Conservation (phyloP, 2,797 vertebrate species). For the Fistularia tabacaria region DNA sequence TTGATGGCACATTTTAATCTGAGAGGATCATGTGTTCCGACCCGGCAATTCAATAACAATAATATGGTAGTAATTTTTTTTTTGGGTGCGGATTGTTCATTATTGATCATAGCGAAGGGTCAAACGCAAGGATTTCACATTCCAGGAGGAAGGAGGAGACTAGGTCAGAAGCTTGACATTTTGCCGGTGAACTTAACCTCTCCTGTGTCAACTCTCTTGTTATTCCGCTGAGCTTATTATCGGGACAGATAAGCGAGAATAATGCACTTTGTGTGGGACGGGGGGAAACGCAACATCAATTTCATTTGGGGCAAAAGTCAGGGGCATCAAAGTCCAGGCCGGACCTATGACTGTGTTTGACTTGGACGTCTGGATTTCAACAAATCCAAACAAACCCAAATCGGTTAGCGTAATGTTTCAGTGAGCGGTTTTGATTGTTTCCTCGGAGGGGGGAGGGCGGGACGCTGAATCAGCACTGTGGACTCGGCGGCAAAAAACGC, state of each 20-base stretch:
- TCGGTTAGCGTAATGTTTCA: constrained; percentile 8
- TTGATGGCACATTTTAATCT: constrained; percentile 71
- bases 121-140: neutral
- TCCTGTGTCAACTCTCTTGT: constrained; percentile 10
- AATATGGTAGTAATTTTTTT: constrained; percentile 59
- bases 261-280: constrained; percentile 44
- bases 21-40: constrained; percentile 80
- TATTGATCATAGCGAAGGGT: neutral
- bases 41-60: constrained; percentile 76
- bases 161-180: constrained; percentile 63
- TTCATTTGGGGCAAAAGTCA: constrained; percentile 64
- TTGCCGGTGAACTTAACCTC: constrained; percentile 65
- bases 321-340: constrained; percentile 64
- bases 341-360: constrained; percentile 33
- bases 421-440: constrained; percentile 39
- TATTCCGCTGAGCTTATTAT: constrained; percentile 12
- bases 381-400: constrained; percentile 5
- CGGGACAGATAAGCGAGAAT: constrained; percentile 52
- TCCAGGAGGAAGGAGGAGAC: no score
- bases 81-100: neutral
- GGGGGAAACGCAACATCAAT: constrained; percentile 51
- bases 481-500: constrained; percentile 23
- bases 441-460: no score
- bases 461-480: no score
- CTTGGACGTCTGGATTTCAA: constrained; percentile 19